Base-by-base conservation (phyloP, 2,113 vertebrate species). In the Oxyura jamaicensis region DNA sequence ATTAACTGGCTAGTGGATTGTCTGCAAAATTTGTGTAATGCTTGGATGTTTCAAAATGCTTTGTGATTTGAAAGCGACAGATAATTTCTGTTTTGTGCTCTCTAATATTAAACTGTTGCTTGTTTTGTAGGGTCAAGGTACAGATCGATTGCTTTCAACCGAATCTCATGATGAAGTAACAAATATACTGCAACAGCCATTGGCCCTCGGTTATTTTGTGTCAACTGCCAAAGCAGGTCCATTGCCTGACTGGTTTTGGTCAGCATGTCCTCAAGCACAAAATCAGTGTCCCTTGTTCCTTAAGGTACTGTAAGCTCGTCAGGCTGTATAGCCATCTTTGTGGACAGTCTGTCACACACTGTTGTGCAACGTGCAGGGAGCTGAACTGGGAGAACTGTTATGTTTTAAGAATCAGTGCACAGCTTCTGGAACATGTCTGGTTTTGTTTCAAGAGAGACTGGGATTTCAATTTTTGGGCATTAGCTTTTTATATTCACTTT, bases 231-330 rank as follows among this genome's bases (percentile, higher is more conserved):
- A 99, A 98, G 99, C 99, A n/a, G 99, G 99, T 97, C 99, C 99
- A 0, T 98, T 99, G 98, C 99, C 99, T 46, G 99, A 99, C 98
- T 99, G 99, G 99, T 99, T 99, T 98, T 99, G 99, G 99, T 99
- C 99, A 17, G 99, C 99, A 75, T 99, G 99, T 97, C 99, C 99
- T 97, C 99, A 99, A 98, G 99, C 99, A 98, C 99, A 99, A 98
- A 99, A 99, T 98, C 99, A 99, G 98, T 99, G 99, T 97, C 99
- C 99, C 55, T 98, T 99, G 97, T 98, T 98, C 97, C 98, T 98
- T 98, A 98, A 98, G 98, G 98, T 98, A 98, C 95, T 35, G 80
- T 63, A 14, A 36, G 42, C 25, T 55, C 18, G 17, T 20, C 14
- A 22, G 80, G 26, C 25, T 52, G 16, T 5, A 9, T 33, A 33